Evolutionary conservation across 2,888 invertebrate genomes (phyloP), one percentile per base, ranked within the genome.

Genomic region (Meganola albula): DNA sequence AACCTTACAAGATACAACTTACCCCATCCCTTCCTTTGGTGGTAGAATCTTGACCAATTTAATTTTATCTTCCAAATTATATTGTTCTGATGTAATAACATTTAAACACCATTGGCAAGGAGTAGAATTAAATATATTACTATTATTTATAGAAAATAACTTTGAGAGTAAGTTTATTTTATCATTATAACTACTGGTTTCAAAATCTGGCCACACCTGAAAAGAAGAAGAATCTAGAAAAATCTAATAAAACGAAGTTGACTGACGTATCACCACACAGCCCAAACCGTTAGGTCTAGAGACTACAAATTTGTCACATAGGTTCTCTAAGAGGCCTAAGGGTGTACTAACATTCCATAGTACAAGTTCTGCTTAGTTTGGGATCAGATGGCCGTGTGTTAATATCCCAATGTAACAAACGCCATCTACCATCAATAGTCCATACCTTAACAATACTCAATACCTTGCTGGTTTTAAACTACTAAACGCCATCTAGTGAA

Each of bases 121-220:
- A n/a, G 42, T 47, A 22, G 54, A 59, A 1, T 37, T 37, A 7
- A 43, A 22, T 0, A 31, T 21, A 1, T 63, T 39, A 1, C 25
- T 42, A 4, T 38, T 34, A 0, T 56, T 53, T 0, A 67, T 29
- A 1, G 53, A 37, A 0, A 48, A 40, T 1, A 70, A 12, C 6
- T 63, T 58, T 0, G 48, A 8, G 0, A 74, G 47, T 0, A 74
- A 28, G 0, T 38, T 24, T 12, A 59, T 37, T 12, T 68, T 65
- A 2, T 60, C 40, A 1, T 60, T 48, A 21, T 67, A 63, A 0
- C 48, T 47, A 0, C 60, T 37, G 2, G 26, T 16, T 0, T 55
- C 50, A 29, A 65, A 72, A 1, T 10, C 26, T 0, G 65, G 60
- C 74, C 74, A 74, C 0, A 68, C 10, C 75, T 45, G 24, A 1